Evolutionary conservation across 2,888 invertebrate species (phyloP).

Genomic region (Drymonia ruficornis): DNA sequence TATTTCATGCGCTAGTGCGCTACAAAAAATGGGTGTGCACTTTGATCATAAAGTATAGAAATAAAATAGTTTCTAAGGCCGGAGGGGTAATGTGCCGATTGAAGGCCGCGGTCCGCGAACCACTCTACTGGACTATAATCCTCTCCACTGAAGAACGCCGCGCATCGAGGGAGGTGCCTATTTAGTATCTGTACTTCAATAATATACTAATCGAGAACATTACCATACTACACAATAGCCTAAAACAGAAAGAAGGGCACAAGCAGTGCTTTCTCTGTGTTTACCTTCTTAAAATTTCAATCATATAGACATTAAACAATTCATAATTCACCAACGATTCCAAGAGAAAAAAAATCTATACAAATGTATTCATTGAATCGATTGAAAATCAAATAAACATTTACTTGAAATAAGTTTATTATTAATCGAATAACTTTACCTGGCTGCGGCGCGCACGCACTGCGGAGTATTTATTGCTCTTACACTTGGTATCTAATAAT

Average conservation of each 20-base stretch:
- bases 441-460: slow-evolving; percentile 31
- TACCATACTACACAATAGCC: no score
- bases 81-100: slow-evolving; percentile 43
- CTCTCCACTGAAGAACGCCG: slow-evolving; percentile 37
- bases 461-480: slow-evolving; percentile 52
- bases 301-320: no score
- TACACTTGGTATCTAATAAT: slow-evolving; percentile 58
- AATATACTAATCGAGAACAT: not conserved
- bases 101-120: slow-evolving; percentile 45
- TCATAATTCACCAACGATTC: no score
- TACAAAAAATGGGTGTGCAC: not conserved
- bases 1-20: not conserved
- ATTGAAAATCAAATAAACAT: slow-evolving; percentile 1
- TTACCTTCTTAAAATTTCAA: no score
- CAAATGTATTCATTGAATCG: not conserved
- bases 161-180: not conserved
- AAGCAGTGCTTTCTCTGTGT: no score
- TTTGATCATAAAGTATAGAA: slow-evolving; percentile 7
- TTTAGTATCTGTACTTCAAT: not conserved
- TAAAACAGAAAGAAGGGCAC: no score
- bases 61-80: slow-evolving; percentile 31
- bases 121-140: slow-evolving; percentile 59
- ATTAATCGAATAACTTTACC: not conserved
- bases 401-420: slow-evolving; percentile 2
- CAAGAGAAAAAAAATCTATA: no score